These are phyloP conservation scores for Mythimna lalbum DNA, from an alignment of 2,888 invertebrate species.

Conservation along the genomic window DNA sequence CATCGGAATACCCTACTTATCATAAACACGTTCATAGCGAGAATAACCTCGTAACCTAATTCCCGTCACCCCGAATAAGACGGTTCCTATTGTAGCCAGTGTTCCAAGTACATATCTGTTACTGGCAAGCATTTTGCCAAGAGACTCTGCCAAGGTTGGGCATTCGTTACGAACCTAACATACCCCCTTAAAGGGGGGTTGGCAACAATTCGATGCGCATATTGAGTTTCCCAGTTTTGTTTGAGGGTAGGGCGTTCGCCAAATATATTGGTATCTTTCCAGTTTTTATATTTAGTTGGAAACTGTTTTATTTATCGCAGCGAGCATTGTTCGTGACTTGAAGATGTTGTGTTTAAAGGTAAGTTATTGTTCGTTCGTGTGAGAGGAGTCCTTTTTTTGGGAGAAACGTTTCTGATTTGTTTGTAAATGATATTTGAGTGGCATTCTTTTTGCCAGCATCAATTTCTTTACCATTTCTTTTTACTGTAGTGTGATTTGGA, in stretches of 20 bases:
- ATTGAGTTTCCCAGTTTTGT: slow-evolving; percentile 86
- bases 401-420: slow-evolving; percentile 43
- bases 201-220: slow-evolving; percentile 84
- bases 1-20: slow-evolving; percentile 55
- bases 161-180: slow-evolving; percentile 74
- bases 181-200: slow-evolving; percentile 73
- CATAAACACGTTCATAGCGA: slow-evolving; percentile 55
- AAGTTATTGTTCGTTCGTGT: slow-evolving; percentile 55
- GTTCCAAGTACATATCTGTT: slow-evolving; percentile 80
- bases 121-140: slow-evolving; percentile 83
- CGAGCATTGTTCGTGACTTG: slow-evolving; percentile 59
- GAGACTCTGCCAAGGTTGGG: slow-evolving; percentile 82
- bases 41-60: slow-evolving; percentile 74
- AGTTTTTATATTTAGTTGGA: slow-evolving; percentile 72
- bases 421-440: slow-evolving; percentile 23
- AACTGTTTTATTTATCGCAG: slow-evolving; percentile 64
- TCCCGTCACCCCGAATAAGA: slow-evolving; percentile 73
- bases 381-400: slow-evolving; percentile 35
- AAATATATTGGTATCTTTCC: slow-evolving; percentile 82
- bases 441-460: slow-evolving; percentile 3
- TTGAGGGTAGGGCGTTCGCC: slow-evolving; percentile 78
- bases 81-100: slow-evolving; percentile 67
- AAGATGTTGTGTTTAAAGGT: slow-evolving; percentile 62
- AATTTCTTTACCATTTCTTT: not conserved
- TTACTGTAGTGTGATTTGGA: not conserved